These are phyloP conservation scores for Geophilus truncorum DNA, from an alignment of 2,888 invertebrate genomes.

Conservation along the genomic window DNA sequence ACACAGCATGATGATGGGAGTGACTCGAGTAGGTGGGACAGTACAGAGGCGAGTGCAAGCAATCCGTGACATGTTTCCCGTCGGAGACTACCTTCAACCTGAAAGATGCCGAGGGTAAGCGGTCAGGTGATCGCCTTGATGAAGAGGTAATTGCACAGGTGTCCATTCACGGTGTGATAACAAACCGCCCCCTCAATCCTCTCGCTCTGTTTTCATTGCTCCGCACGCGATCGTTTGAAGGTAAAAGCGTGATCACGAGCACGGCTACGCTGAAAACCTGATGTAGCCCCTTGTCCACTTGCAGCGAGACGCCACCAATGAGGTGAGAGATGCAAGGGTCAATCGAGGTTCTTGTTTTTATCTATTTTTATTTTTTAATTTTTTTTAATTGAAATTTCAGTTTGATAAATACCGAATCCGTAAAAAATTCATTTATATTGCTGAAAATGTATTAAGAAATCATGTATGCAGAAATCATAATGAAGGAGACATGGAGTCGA, in stretches of 20 bases:
- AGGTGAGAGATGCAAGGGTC: neutral
- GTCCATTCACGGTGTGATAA: conserved; percentile 8
- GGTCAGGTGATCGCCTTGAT: conserved; percentile 12
- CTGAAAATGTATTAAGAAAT: neutral
- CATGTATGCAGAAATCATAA: neutral
- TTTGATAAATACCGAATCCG: neutral
- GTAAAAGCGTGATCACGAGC: neutral
- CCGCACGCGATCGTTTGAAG: neutral
- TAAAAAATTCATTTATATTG: neutral
- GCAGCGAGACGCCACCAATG: neutral
- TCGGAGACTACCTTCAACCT: neutral
- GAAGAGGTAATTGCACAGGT: conserved; percentile 24
- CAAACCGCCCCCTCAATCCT: neutral
- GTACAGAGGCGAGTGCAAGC: neutral
- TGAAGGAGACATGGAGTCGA: conserved; percentile 21
- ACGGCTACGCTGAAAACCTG: neutral
- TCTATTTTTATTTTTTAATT: neutral
- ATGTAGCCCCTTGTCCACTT: conserved; percentile 1
- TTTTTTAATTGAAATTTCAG: neutral
- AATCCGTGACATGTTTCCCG: neutral
- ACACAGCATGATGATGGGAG: conserved; percentile 8
- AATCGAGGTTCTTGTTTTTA: neutral
- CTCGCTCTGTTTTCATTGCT: conserved; percentile 16
- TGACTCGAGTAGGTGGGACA: neutral
- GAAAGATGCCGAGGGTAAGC: neutral